phyloP scores from a whole-genome alignment of 1,140 invertebrate species.

The silkworm (Bombyx mori) region DNA sequence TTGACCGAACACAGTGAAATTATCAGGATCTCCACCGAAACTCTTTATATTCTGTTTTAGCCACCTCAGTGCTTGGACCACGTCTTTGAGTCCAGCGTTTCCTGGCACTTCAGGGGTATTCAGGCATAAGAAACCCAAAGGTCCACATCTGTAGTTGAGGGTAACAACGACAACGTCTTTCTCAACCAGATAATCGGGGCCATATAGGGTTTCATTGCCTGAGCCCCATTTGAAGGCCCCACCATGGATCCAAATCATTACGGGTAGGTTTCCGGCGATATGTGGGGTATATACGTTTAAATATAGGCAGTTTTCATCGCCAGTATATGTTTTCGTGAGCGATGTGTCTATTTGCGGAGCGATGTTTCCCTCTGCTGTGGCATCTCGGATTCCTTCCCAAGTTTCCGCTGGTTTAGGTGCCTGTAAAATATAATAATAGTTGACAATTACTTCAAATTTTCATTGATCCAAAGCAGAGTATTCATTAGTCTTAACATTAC shows the following conservation, averaged over 20 bases:
- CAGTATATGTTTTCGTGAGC: conserved; percentile 34
- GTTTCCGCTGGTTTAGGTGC: conserved; percentile 65
- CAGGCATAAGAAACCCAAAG: conserved; percentile 74
- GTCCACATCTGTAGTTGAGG: conserved; percentile 79
- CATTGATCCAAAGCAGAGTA: too few relatives aligned
- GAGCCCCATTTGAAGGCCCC: conserved; percentile 76
- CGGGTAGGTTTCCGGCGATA: conserved; percentile 65
- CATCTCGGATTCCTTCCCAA: conserved; percentile 71
- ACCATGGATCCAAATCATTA: conserved; percentile 82
- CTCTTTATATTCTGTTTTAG: conserved; percentile 70
- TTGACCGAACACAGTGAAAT: conserved; percentile 72
- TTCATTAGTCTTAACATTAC: too few relatives aligned
- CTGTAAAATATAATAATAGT: conserved; percentile 47
- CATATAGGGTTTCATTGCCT: conserved; percentile 62
- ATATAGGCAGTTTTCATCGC: conserved; percentile 81
- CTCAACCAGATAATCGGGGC: conserved; percentile 73
- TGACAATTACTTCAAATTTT: neutral
- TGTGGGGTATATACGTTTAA: conserved; percentile 79
- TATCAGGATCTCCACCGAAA: conserved; percentile 73
- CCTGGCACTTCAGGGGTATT: conserved; percentile 71
- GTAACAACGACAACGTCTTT: conserved; percentile 78
- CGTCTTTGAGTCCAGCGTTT: conserved; percentile 77
- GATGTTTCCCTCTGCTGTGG: conserved; percentile 61
- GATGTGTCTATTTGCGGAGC: conserved; percentile 58
- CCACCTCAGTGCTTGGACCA: conserved; percentile 75